Percentiles rank a stretch among this genome's conserved stretches.
Conservation (phyloP, 2,113 vertebrate genomes). For the Manacus vitellinus region DNA sequence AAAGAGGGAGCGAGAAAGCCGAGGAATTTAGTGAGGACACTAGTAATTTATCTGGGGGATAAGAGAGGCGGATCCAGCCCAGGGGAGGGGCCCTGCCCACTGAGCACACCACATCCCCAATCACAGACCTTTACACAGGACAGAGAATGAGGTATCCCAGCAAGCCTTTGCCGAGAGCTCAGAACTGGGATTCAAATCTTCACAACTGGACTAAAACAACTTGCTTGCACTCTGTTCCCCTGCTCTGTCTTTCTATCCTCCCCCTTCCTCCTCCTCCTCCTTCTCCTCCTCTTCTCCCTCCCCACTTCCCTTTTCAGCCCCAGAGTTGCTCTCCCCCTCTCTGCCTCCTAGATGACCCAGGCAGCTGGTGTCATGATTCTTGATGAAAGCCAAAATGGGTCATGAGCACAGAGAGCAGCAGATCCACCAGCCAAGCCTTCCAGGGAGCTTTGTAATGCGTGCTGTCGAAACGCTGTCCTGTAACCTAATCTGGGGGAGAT, state of each 20-base stretch:
- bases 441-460: conserved; percentile 24
- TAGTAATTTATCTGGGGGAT: conserved; percentile 83
- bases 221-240: background rate
- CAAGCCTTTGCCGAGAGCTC: background rate
- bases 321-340: conserved; percentile 30
- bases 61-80: conserved; percentile 77
- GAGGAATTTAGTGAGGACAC: conserved; percentile 81
- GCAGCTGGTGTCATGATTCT: conserved; percentile 58
- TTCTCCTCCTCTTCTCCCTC: background rate
- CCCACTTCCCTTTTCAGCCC: background rate
- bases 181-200: conserved; percentile 9
- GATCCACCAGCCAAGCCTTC: conserved; percentile 47
- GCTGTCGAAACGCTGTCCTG: background rate
- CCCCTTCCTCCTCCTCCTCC: background rate
- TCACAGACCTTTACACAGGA: conserved; percentile 57
- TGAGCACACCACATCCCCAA: conserved; percentile 54
- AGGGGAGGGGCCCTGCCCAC: conserved; percentile 76
- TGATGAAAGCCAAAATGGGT: conserved; percentile 65
- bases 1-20: conserved; percentile 55
- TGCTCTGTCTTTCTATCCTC: conserved; percentile 18
- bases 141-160: conserved; percentile 26
- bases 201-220: background rate
- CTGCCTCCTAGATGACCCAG: conserved; percentile 63
- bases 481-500: conserved; percentile 51
- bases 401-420: conserved; percentile 26